phyloP scores from a whole-genome alignment of 1,140 invertebrate genomes.

The Trichoplusia ni region DNA sequence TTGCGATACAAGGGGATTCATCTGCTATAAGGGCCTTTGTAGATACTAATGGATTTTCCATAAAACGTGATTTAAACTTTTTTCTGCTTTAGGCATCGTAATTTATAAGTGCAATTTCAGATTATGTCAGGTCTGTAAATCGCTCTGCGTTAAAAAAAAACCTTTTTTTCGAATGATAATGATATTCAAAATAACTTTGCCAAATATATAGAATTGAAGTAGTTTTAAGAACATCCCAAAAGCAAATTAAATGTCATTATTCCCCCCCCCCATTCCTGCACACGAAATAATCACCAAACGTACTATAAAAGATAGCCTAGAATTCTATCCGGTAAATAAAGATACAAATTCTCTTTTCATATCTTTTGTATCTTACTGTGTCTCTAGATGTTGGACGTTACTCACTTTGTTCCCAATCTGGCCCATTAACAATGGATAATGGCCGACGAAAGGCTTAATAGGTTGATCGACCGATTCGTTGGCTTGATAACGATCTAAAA shows the following conservation, averaged over 20 bases:
- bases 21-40: background rate
- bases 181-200: too few species aligned
- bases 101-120: too few species aligned
- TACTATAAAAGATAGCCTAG: background rate
- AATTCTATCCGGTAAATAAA: background rate
- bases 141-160: too few species aligned
- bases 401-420: background rate
- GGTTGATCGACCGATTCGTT: background rate
- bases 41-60: background rate
- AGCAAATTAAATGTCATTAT: too few species aligned
- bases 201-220: too few species aligned
- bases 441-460: background rate
- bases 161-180: too few species aligned
- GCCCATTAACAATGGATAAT: conserved; percentile 11
- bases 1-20: conserved; percentile 27
- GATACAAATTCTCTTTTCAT: conserved; percentile 11
- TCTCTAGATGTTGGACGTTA: conserved; percentile 1
- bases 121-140: too few species aligned
- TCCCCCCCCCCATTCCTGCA: too few species aligned
- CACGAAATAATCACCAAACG: too few species aligned
- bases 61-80: too few species aligned
- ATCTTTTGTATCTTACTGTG: background rate
- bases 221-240: too few species aligned
- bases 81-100: too few species aligned
- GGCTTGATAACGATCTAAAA: background rate